A percentile compares a stretch with the other conserved stretches of the same genome.
Conservation (phyloP, 2,888 invertebrate species). For the Sesamia inferens region DNA sequence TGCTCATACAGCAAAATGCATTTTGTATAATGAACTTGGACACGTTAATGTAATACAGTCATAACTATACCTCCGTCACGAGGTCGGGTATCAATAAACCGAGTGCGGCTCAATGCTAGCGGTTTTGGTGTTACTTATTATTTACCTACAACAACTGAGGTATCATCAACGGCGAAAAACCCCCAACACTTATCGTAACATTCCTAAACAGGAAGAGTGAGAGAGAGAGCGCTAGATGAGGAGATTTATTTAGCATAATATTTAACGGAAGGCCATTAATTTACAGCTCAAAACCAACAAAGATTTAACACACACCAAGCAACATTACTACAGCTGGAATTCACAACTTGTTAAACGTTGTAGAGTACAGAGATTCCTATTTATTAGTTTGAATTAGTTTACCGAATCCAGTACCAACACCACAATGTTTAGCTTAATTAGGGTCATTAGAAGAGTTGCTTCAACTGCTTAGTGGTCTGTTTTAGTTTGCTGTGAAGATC, state of each 20-base stretch:
- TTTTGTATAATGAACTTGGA: no score
- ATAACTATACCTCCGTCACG: no score
- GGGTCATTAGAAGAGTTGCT: conserved; percentile 13
- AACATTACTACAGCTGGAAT: background rate
- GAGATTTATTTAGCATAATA: background rate
- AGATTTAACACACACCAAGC: background rate
- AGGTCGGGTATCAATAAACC: no score
- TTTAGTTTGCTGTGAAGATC: conserved; percentile 2
- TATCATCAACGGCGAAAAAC: no score
- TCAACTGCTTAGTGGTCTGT: conserved; percentile 12
- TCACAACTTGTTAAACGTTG: conserved; percentile 32
- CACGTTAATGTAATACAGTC: no score
- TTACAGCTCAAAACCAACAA: background rate
- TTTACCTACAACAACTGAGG: no score
- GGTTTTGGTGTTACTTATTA: no score
- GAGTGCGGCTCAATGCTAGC: no score
- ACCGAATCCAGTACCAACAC: background rate
- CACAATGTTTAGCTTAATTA: conserved; percentile 23
- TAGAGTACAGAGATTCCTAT: conserved; percentile 6
- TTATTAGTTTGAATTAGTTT: conserved; percentile 32
- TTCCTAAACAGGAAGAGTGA: no score
- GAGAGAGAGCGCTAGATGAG: background rate
- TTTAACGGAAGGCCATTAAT: background rate
- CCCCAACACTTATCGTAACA: no score
- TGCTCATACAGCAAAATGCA: no score